Evolutionary conservation across 2,113 vertebrate genomes (phyloP), one percentile per base, ranked within the genome.

Genomic region (Bubo scandiacus): DNA sequence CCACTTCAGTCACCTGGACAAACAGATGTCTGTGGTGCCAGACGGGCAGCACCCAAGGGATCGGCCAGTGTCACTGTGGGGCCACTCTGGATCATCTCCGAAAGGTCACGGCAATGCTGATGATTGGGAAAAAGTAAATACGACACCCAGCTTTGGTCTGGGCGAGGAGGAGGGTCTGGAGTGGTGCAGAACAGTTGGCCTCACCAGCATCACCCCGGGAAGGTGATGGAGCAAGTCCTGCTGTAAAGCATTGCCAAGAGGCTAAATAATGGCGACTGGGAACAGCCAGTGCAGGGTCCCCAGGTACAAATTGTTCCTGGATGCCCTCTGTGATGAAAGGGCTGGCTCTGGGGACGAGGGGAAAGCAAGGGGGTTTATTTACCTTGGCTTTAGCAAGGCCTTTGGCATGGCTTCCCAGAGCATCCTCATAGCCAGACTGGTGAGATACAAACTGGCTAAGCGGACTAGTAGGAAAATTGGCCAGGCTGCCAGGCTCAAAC

Each of bases 161-260:
- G 66, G 43, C 2, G 4, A 67, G 29, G 45, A 82, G 29, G 9
- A 63, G 58, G 26, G 74, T 25, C 43, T 1, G 1, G 13, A 45
- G 23, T 0, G 0, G 26, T 6, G 22, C 27, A 10, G 51, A 38
- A 58, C 6, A 0, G 15, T 18, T 47, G 40, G 11, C 4, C 21
- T 25, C 15, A 4, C 27, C 68, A 29, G 27, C 63, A 21, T 49
- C 59, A 17, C 57, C 16, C 42, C 0, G 1, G 36, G 79, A 34
- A 36, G 63, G 36, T 1, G 38, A 29, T 26, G 79, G 54, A 73
- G 70, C n/a, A 9, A 65, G 80, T 47, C 45, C 88, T 2, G 52
- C 49, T 10, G 65, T 75, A 22, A 78, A 7, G 10, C 17, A 1
- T 9, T 30, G 29, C 84, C 42, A 1, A 13, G 40, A 43, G 42